These are phyloP conservation scores for Cheilosia vernalis DNA, from an alignment of 2,888 invertebrate species.

Conservation along the genomic window DNA sequence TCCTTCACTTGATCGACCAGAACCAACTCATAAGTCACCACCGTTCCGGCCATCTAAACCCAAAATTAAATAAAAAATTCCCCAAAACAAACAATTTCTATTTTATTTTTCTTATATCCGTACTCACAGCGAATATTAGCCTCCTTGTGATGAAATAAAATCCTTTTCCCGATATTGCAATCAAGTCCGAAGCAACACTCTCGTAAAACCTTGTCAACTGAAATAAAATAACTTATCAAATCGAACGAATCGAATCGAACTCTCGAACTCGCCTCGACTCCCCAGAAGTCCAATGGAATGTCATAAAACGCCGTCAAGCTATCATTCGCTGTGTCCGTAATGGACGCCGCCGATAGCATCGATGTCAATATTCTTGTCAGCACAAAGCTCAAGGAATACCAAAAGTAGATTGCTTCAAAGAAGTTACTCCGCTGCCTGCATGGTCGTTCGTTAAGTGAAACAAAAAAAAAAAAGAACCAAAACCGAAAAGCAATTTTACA, in stretches of 20 bases:
- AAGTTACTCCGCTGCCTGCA: constrained; percentile 79
- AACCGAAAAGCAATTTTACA: constrained; percentile 22
- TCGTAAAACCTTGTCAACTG: constrained; percentile 81
- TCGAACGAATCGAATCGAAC: neutral
- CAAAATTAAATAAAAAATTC: constrained; percentile 1
- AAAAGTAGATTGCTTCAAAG: constrained; percentile 84
- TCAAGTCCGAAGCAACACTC: constrained; percentile 84
- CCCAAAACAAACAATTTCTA: neutral
- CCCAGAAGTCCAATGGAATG: constrained; percentile 80
- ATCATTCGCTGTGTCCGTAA: constrained; percentile 84
- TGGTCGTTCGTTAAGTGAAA: neutral
- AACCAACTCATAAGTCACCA: constrained; percentile 87
- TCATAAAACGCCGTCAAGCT: constrained; percentile 84
- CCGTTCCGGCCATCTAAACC: constrained; percentile 85
- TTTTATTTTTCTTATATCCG: neutral
- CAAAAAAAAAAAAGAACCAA: neutral
- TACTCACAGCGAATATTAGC: constrained; percentile 85
- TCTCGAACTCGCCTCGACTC: constrained; percentile 77
- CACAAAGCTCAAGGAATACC: constrained; percentile 85
- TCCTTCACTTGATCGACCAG: constrained; percentile 83
- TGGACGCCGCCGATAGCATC: constrained; percentile 84
- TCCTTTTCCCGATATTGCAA: constrained; percentile 86
- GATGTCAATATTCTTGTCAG: constrained; percentile 84
- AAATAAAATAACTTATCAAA: constrained; percentile 22
- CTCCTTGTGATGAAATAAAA: constrained; percentile 85